A percentile compares a stretch with the other conserved stretches of the same genome.
Conservation (phyloP, 2,113 vertebrate genomes). For the Phoenicopterus ruber region DNA sequence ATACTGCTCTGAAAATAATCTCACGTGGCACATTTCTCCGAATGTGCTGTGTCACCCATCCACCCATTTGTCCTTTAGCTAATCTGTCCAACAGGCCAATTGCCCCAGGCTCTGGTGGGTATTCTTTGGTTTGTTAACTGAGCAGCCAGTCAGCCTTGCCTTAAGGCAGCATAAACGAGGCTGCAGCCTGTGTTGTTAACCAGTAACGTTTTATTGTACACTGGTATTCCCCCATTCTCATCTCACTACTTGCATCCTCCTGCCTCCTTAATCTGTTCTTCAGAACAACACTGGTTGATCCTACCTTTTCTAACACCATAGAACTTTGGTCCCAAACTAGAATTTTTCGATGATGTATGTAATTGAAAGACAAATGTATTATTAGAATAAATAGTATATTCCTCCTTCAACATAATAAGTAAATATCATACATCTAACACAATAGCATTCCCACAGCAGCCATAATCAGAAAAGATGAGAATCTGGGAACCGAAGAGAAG, state of each 20-base stretch:
- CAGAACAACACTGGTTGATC: neutral
- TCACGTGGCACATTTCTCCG: neutral
- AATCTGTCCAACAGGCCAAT: accelerated
- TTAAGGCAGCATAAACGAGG: neutral
- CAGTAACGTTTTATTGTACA: neutral
- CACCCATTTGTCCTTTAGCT: neutral
- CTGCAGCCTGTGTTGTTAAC: neutral
- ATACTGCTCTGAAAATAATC: neutral
- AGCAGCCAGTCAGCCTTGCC: neutral
- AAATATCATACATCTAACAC: neutral
- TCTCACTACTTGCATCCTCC: neutral
- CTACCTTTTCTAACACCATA: neutral
- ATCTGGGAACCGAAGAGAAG: neutral
- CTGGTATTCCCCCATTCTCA: neutral
- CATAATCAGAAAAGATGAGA: neutral
- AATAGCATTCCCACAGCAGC: neutral
- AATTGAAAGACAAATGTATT: neutral
- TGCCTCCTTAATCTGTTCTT: neutral
- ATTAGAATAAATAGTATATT: neutral
- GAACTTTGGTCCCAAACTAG: neutral
- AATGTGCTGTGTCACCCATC: neutral
- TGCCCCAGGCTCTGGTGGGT: neutral
- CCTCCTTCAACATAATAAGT: neutral
- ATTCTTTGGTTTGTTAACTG: neutral
- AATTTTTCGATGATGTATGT: accelerated